Base-by-base conservation (phyloP, 2,888 invertebrate genomes). In the Rhingia rostrata region DNA sequence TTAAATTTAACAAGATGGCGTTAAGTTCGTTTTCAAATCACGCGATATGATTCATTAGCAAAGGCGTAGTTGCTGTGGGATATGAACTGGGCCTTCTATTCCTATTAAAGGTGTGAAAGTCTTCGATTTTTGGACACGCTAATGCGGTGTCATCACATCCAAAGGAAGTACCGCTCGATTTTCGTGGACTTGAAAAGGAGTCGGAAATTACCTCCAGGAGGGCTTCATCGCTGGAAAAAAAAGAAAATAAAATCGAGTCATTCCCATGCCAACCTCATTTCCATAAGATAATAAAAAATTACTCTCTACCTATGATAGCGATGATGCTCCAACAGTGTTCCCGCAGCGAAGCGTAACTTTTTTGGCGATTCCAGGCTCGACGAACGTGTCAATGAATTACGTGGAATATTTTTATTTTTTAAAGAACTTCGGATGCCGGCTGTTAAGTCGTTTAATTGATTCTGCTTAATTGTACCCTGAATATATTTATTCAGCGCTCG, bases 281-380 rank as follows among this genome's bases (percentile, higher is more conserved):
- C 1, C 22, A 22, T 22, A 22, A 22, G 1, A 22, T 2, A 1
- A 22, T 22, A 22, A 22, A 33, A 41, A 60, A 33, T 7, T 32
- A 90, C 91, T 91, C 91, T 22, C 22, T 33, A 90, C 91, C 91
- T 91, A 82, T 92, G 91, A 87, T 91, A 91, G 3, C 92, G 90
- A 88, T 92, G 91, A 85, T 91, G 91, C 74, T 92, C 92, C 86
- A 95, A 90, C 83, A 94, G 93, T 87, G 93, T 94, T 12, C 94
- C 95, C 30, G 95, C 94, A 2, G 96, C 96, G 89, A 96, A 97
- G 81, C 97, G 93, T 77, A 97, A 91, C 87, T 95, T 94, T 90
- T 97, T 97, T 61, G 96, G 96, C 84, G 96, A 96, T 91, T 97
- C 96, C 88, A 96, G 93, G 90, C 96, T 96, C 87, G 95, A 95